These are phyloP conservation scores for Phorcus lineatus DNA, from an alignment of 2,888 invertebrate species.

Conservation along the genomic window DNA sequence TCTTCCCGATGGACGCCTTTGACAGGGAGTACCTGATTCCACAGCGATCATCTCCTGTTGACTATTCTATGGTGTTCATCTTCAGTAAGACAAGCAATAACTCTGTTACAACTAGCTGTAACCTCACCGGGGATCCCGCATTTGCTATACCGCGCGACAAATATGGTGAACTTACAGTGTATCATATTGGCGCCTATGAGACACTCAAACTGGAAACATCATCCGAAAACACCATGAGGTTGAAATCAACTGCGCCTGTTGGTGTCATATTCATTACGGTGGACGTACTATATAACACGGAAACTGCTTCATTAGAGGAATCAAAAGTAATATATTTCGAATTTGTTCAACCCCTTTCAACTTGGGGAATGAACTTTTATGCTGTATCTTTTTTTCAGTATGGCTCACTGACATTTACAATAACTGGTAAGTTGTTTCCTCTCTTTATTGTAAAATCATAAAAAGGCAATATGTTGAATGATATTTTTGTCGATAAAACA, in stretches of 20 bases:
- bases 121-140: background rate
- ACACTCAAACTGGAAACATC: background rate
- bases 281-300: background rate
- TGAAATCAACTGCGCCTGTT: background rate
- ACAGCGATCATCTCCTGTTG: slow-evolving; percentile 11
- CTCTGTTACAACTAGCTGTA: background rate
- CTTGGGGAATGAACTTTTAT: slow-evolving; percentile 34
- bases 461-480: background rate
- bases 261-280: slow-evolving; percentile 12
- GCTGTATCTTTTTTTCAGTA: background rate
- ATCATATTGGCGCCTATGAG: background rate
- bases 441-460: background rate
- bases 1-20: slow-evolving; percentile 29
- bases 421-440: slow-evolving; percentile 30
- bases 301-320: background rate
- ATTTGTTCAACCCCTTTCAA: slow-evolving; percentile 21
- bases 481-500: too few species aligned
- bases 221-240: background rate
- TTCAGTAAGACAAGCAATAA: slow-evolving; percentile 6
- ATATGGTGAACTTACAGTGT: background rate
- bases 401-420: background rate
- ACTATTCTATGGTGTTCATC: slow-evolving; percentile 12
- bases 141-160: background rate
- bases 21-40: slow-evolving; percentile 29
- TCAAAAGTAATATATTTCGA: slow-evolving; percentile 5